A percentile compares a stretch with the other conserved stretches of the same genome.
Conservation (phyloP, 1,140 invertebrate genomes). For the Zaprionus nigranus region DNA sequence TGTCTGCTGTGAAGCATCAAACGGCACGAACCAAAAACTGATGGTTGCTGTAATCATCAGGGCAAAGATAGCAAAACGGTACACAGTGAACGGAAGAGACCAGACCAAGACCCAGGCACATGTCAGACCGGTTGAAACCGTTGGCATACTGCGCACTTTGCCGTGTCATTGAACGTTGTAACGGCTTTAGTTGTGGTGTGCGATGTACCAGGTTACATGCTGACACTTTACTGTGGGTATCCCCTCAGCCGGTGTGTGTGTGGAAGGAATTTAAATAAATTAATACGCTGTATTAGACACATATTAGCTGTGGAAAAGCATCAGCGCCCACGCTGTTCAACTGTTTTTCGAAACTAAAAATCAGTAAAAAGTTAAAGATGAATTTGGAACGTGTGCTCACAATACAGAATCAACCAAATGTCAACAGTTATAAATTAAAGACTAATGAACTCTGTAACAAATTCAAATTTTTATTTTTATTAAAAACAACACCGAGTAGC, state of each 20-base stretch:
- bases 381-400: slow-evolving; percentile 41
- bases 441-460: too few relatives aligned
- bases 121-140: slow-evolving; percentile 46
- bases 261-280: slow-evolving; percentile 74
- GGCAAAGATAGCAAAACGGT: slow-evolving; percentile 65
- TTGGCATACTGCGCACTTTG: slow-evolving; percentile 65
- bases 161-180: slow-evolving; percentile 78
- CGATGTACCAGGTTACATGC: slow-evolving; percentile 48
- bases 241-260: slow-evolving; percentile 4
- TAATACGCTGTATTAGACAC: slow-evolving; percentile 78
- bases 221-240: slow-evolving; percentile 17
- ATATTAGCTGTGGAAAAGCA: slow-evolving; percentile 61
- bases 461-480: too few relatives aligned
- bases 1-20: slow-evolving; percentile 52
- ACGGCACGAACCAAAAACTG: slow-evolving; percentile 60
- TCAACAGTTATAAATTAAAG: too few relatives aligned
- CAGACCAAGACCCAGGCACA: slow-evolving; percentile 21
- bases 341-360: slow-evolving; percentile 61
- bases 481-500: too few relatives aligned
- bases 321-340: slow-evolving; percentile 33
- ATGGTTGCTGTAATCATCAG: slow-evolving; percentile 73
- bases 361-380: slow-evolving; percentile 72
- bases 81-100: slow-evolving; percentile 34
- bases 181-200: slow-evolving; percentile 63
- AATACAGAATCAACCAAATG: too few relatives aligned